Percentiles rank a stretch among this genome's conserved stretches.
Conservation (phyloP, 1,140 invertebrate species). For the Trachymyrmex cornetzi region DNA sequence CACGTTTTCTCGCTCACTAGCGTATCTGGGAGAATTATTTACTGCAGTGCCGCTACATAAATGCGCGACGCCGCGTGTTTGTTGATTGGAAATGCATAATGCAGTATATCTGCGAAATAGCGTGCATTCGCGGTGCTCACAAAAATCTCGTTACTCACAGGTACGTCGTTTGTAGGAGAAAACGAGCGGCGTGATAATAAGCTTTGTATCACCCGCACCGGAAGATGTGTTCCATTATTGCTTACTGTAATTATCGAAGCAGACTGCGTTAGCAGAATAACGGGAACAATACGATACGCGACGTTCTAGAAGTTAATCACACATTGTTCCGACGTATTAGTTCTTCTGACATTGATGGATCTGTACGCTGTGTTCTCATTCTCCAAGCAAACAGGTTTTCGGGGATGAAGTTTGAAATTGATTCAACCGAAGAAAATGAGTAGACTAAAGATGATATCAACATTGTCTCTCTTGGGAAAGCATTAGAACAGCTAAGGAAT, state of each 20-base stretch:
- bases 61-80: not conserved
- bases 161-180: not conserved
- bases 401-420: conserved; percentile 42
- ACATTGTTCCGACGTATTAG: conserved; percentile 40
- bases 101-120: conserved; percentile 34
- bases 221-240: conserved; percentile 43
- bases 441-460: conserved; percentile 6
- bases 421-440: conserved; percentile 36
- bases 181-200: conserved; percentile 7
- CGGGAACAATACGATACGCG: conserved; percentile 24
- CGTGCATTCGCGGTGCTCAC: not conserved
- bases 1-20: not conserved
- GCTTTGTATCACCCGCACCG: not conserved
- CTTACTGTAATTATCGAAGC: conserved; percentile 37
- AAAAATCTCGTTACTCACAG: conserved; percentile 14
- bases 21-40: conserved; percentile 19
- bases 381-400: conserved; percentile 29
- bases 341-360: conserved; percentile 56
- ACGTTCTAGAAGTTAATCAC: conserved; percentile 37
- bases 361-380: conserved; percentile 19
- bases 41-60: not conserved
- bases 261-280: not conserved
- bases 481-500: not conserved
- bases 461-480: not conserved
- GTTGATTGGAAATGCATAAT: conserved; percentile 72